phyloP scores from a whole-genome alignment of 2,797 vertebrate genomes.

The Sorex maritimensis region DNA sequence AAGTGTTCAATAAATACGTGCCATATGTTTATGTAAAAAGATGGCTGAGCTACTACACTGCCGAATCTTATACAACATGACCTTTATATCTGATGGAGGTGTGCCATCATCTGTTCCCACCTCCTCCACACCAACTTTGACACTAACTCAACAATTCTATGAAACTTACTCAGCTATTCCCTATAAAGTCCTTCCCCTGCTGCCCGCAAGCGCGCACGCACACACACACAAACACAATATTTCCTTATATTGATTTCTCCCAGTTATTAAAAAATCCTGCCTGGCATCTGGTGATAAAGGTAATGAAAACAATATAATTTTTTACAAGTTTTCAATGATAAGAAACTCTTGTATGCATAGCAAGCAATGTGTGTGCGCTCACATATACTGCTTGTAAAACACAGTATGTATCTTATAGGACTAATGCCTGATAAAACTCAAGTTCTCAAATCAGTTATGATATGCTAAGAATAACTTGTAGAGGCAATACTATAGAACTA shows the following conservation, averaged over 20 bases:
- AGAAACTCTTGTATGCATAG: neutral
- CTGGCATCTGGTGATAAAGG: constrained; percentile 7
- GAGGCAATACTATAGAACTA: constrained; percentile 20
- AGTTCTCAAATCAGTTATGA: constrained; percentile 50
- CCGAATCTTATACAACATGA: neutral
- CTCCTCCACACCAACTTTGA: neutral
- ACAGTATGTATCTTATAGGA: neutral
- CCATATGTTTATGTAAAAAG: neutral
- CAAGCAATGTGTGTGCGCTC: neutral
- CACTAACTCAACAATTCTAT: neutral
- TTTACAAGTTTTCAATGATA: neutral
- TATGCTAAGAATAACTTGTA: constrained; percentile 64
- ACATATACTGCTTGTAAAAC: neutral
- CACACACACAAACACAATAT: neutral
- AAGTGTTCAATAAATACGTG: neutral
- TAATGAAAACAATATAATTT: constrained; percentile 57
- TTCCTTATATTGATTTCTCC: neutral
- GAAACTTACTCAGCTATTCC: neutral
- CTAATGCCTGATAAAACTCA: constrained; percentile 21
- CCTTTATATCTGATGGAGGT: neutral
- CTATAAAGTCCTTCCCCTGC: too few relatives aligned
- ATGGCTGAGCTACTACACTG: neutral
- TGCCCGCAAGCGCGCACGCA: neutral
- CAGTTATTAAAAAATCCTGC: constrained; percentile 12
- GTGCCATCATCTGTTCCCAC: neutral